Evolutionary conservation across 2,113 vertebrate genomes (phyloP).

Genomic region (Probosciger aterrimus): DNA sequence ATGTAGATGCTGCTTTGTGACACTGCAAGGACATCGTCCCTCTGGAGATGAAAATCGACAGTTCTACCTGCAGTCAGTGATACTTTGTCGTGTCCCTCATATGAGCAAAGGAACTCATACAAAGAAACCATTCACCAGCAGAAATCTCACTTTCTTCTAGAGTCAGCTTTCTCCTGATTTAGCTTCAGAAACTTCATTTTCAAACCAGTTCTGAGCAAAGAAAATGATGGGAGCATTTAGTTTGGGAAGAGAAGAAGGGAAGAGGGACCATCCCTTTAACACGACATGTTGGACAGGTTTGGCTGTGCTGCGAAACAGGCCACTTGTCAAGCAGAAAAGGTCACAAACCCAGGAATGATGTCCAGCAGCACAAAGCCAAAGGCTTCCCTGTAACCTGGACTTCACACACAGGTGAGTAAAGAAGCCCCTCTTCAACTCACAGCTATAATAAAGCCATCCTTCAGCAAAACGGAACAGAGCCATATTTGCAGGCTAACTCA

Average conservation of each 20-base stretch:
- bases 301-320: not conserved
- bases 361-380: not conserved
- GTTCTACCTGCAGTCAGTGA: not conserved
- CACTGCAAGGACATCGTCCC: not conserved
- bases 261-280: not conserved
- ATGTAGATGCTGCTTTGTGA: not conserved
- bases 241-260: not conserved
- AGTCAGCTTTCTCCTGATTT: not conserved
- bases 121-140: not conserved
- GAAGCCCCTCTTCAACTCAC: not conserved
- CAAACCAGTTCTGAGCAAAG: not conserved
- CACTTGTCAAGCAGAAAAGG: not conserved
- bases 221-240: not conserved
- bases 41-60: not conserved
- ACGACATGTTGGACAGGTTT: accelerated
- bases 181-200: not conserved
- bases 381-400: not conserved
- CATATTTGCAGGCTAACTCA: not conserved
- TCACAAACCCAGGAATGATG: not conserved
- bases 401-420: not conserved
- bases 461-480: not conserved
- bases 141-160: not conserved
- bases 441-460: not conserved
- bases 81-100: not conserved
- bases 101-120: not conserved